phyloP scores from a whole-genome alignment of 2,797 vertebrate species.

The Furcifer pardalis region DNA sequence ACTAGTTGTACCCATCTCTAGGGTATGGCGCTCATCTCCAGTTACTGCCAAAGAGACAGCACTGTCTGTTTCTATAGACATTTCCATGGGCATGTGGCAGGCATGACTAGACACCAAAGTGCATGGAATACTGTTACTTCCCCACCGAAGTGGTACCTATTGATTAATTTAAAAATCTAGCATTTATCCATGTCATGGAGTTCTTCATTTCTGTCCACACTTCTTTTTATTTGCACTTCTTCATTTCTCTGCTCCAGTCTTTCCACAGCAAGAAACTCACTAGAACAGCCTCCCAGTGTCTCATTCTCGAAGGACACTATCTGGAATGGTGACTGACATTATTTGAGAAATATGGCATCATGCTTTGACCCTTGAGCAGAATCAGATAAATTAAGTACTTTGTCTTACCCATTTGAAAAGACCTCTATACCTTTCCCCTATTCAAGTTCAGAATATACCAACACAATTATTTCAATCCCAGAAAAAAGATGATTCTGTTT shows the following conservation, averaged over 20 bases:
- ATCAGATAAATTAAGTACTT: not conserved
- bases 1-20: too few species aligned
- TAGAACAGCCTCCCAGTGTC: not conserved
- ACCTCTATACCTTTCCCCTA: not conserved
- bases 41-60: too few species aligned
- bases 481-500: not conserved
- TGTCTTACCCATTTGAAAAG: not conserved
- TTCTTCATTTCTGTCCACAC: conserved; percentile 11
- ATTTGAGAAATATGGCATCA: not conserved
- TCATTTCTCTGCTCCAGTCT: not conserved
- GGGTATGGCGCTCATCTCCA: too few species aligned
- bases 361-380: not conserved
- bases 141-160: too few species aligned
- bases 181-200: conserved; percentile 24
- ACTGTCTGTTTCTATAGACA: too few species aligned
- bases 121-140: too few species aligned
- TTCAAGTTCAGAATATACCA: not conserved
- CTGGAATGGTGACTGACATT: not conserved
- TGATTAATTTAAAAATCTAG: too few species aligned
- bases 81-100: too few species aligned
- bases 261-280: not conserved
- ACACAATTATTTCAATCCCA: not conserved
- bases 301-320: not conserved
- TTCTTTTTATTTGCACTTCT: not conserved
- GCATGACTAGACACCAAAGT: too few species aligned